phyloP scores from a whole-genome alignment of 1,140 invertebrate genomes.

The Drosophila nikananu region DNA sequence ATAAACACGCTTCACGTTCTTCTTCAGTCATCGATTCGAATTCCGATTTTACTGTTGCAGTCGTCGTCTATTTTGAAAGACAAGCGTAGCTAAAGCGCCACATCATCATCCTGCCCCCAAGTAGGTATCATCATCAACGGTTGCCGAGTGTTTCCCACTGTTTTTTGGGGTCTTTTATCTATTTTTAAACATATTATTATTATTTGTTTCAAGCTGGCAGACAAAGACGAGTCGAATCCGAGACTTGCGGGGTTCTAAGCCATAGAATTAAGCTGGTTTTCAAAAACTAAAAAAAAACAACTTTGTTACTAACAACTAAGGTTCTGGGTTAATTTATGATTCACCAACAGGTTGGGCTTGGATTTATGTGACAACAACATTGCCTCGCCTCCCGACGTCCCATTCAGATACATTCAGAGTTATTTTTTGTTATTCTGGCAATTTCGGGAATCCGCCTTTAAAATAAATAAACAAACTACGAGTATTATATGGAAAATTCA shows the following conservation, averaged over 20 bases:
- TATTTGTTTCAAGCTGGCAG: conserved; percentile 29
- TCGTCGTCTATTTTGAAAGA: conserved; percentile 23
- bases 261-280: conserved; percentile 18
- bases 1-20: conserved; percentile 64
- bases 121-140: conserved; percentile 14
- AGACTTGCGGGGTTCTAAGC: conserved; percentile 18
- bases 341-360: conserved; percentile 64
- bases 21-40: conserved; percentile 20
- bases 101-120: conserved; percentile 27
- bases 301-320: conserved; percentile 34
- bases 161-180: conserved; percentile 31
- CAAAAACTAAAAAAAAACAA: conserved; percentile 31
- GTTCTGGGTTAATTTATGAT: conserved; percentile 54
- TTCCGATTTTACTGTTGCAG: conserved; percentile 32
- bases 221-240: conserved; percentile 24
- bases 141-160: conserved; percentile 43
- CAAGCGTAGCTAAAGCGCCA: conserved; percentile 40
- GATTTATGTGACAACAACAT: conserved; percentile 54
- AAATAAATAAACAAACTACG: conserved; percentile 37
- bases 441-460: conserved; percentile 34
- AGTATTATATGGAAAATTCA: conserved; percentile 33
- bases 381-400: conserved; percentile 24
- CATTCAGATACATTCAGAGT: conserved; percentile 13
- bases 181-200: conserved; percentile 40
- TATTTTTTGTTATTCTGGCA: conserved; percentile 25